phyloP scores from a whole-genome alignment of 2,888 invertebrate species.

The Rapana venosa region DNA sequence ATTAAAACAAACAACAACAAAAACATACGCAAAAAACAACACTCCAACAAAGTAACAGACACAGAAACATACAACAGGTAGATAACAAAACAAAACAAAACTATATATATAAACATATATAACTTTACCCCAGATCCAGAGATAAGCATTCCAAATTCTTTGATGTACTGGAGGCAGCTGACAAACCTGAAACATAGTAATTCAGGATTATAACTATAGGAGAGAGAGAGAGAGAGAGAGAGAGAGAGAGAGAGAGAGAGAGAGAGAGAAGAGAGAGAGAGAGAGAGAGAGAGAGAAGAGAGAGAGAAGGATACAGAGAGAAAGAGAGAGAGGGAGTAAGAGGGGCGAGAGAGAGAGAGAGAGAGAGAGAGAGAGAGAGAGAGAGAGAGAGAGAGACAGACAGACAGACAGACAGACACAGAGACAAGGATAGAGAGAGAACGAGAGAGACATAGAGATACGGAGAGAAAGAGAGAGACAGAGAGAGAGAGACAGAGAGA shows the following conservation, averaged over 20 bases:
- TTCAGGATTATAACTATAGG: not conserved
- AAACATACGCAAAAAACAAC: too few relatives aligned
- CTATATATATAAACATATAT: not conserved
- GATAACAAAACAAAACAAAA: too few relatives aligned
- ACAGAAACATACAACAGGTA: too few relatives aligned
- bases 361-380: slow-evolving; percentile 17
- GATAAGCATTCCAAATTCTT: slow-evolving; percentile 59
- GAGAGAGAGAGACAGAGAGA: not conserved
- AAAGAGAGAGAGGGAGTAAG: not conserved
- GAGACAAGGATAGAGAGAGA: not conserved
- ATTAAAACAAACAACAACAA: too few relatives aligned
- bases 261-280: not conserved
- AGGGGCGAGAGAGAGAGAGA: slow-evolving; percentile 5
- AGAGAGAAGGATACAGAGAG: not conserved
- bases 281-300: slow-evolving; percentile 5
- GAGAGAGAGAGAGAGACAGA: not conserved
- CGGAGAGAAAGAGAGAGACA: not conserved
- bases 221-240: slow-evolving; percentile 10
- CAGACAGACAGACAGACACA: not conserved
- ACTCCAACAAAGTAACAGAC: too few relatives aligned
- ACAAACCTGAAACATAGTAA: slow-evolving; percentile 67
- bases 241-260: not conserved
- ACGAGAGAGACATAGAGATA: not conserved
- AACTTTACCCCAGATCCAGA: slow-evolving; percentile 73
- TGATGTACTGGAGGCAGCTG: slow-evolving; percentile 62